Percentiles rank a stretch among this genome's conserved stretches.
These are phyloP conservation scores for Smittia sp. DNA, from an alignment of 2,888 invertebrate species.

Conservation along the genomic window DNA sequence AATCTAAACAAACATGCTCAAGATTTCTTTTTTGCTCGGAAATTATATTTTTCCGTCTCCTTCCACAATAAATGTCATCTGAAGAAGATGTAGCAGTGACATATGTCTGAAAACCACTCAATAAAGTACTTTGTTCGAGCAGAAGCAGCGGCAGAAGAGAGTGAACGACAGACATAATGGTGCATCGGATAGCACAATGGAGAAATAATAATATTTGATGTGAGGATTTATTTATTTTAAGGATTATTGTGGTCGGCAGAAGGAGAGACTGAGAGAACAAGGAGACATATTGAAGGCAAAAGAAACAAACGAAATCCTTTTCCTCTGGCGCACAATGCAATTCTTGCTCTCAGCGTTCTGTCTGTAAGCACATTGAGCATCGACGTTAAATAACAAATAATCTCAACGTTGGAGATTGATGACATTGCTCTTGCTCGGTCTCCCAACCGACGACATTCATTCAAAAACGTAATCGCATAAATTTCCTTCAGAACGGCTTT, in stretches of 20 bases:
- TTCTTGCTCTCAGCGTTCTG: neutral
- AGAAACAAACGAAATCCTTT: neutral
- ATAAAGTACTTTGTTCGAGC: conserved; percentile 22
- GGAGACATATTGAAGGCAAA: neutral
- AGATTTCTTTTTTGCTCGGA: neutral
- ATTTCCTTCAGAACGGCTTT: neutral
- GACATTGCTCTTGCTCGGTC: neutral
- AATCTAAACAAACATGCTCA: conserved; percentile 14
- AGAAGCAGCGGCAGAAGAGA: neutral
- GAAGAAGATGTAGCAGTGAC: conserved; percentile 27
- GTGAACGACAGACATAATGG: neutral
- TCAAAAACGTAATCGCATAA: neutral
- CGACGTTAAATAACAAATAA: neutral
- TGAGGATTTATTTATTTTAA: conserved; percentile 38
- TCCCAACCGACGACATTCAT: neutral
- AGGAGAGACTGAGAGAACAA: neutral
- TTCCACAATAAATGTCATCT: conserved; percentile 12
- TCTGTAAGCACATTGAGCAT: neutral
- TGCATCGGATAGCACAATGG: neutral
- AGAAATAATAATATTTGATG: conserved; percentile 15
- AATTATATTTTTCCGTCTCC: neutral
- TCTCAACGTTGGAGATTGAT: neutral
- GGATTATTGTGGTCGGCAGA: conserved; percentile 15
- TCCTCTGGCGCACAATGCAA: neutral
- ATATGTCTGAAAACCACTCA: conserved; percentile 35